Evolutionary conservation across 1,140 invertebrate species (phyloP).

Genomic region (Camponotus vicinus): DNA sequence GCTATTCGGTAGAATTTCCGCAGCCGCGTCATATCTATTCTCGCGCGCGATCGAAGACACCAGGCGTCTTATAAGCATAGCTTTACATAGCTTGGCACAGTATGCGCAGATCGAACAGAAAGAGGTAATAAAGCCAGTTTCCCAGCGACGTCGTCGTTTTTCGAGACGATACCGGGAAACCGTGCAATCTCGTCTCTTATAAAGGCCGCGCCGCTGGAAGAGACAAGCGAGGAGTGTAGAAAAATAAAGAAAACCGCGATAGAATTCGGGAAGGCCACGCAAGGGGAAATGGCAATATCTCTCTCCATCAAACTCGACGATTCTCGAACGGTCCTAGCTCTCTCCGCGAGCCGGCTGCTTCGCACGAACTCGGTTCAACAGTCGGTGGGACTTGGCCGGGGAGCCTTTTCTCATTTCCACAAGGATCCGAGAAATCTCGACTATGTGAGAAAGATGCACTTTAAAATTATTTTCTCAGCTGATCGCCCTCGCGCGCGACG

Average conservation of each 20-base stretch:
- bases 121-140: slow-evolving; percentile 72
- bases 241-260: slow-evolving; percentile 66
- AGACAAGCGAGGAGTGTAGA: slow-evolving; percentile 37
- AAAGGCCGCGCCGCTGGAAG: slow-evolving; percentile 64
- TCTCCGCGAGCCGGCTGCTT: slow-evolving; percentile 20
- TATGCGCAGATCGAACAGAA: slow-evolving; percentile 61
- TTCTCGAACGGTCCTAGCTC: slow-evolving; percentile 40
- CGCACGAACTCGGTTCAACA: not conserved
- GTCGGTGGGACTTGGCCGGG: slow-evolving; percentile 19
- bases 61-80: slow-evolving; percentile 45
- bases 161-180: slow-evolving; percentile 63
- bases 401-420: slow-evolving; percentile 41
- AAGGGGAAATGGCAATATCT: slow-evolving; percentile 67
- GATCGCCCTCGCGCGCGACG: slow-evolving; percentile 37
- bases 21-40: slow-evolving; percentile 23
- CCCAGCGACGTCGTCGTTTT: slow-evolving; percentile 27
- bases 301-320: slow-evolving; percentile 70
- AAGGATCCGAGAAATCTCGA: not conserved
- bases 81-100: slow-evolving; percentile 38
- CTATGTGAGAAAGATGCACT: slow-evolving; percentile 36
- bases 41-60: slow-evolving; percentile 16
- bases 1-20: slow-evolving; percentile 21
- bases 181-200: slow-evolving; percentile 68
- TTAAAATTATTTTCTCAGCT: slow-evolving; percentile 66
- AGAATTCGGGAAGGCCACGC: slow-evolving; percentile 62